Percentiles rank a stretch among this genome's conserved stretches.
Evolutionary conservation across 2,797 vertebrate species (phyloP).

Genomic region (Huso huso): DNA sequence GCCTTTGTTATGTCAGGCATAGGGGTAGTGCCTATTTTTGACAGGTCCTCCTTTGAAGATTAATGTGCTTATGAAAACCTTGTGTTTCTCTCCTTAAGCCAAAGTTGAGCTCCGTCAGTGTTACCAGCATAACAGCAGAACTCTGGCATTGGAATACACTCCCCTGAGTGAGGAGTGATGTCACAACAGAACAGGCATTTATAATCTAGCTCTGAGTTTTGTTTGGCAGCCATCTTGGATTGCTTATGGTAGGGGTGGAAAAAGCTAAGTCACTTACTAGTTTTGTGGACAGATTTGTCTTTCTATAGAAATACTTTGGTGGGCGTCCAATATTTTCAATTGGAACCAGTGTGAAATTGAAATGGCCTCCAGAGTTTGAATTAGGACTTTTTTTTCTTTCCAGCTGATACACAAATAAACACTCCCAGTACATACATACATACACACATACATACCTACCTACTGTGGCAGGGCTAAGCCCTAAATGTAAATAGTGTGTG

Average conservation of each 20-base stretch:
- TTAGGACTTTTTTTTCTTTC: no score
- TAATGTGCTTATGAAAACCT: constrained; percentile 62
- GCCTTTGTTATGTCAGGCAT: constrained; percentile 73
- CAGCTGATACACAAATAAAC: no score
- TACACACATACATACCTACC: no score
- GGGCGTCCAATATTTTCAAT: constrained; percentile 28
- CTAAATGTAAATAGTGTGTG: no score
- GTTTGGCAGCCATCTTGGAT: constrained; percentile 17
- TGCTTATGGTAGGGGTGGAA: constrained; percentile 22
- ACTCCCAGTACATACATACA: no score
- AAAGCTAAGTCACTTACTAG: constrained; percentile 7
- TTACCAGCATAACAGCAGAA: constrained; percentile 50
- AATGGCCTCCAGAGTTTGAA: no score
- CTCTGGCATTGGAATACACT: constrained; percentile 54
- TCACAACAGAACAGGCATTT: constrained; percentile 35
- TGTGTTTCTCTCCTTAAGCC: constrained; percentile 48
- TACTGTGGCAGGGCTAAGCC: no score
- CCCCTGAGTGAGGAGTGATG: constrained; percentile 49
- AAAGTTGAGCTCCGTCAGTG: constrained; percentile 57
- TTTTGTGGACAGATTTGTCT: constrained; percentile 10
- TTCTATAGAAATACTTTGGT: background rate
- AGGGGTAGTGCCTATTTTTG: constrained; percentile 52
- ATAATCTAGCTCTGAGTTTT: constrained; percentile 3
- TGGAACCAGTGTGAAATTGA: constrained; percentile 32
- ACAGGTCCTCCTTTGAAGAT: constrained; percentile 60